phyloP scores from a whole-genome alignment of 2,113 vertebrate species.

The Seriola rivoliana region DNA sequence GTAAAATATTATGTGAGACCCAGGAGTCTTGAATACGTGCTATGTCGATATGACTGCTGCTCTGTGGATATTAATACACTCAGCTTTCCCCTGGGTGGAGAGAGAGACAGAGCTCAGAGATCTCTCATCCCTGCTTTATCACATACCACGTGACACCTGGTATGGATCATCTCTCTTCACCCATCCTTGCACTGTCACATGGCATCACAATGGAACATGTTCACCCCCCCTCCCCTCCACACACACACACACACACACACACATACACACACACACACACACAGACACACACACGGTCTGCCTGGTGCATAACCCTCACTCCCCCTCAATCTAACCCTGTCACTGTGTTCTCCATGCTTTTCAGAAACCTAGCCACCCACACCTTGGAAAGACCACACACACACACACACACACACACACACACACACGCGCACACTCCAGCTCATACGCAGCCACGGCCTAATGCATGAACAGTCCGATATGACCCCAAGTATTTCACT shows the following conservation, averaged over 20 bases:
- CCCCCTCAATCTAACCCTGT: conserved; percentile 47
- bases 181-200: conserved; percentile 1
- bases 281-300: conserved; percentile 12
- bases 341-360: conserved; percentile 57
- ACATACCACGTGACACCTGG: conserved; percentile 46
- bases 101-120: conserved; percentile 28
- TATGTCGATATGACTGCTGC: conserved; percentile 1
- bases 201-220: conserved; percentile 32
- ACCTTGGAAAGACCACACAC: conserved; percentile 58
- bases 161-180: conserved; percentile 52
- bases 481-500: conserved; percentile 55
- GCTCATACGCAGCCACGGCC: conserved; percentile 7
- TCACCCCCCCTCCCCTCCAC: not conserved
- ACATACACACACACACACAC: too few species aligned
- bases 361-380: conserved; percentile 72
- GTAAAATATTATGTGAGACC: conserved; percentile 43
- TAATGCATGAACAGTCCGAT: conserved; percentile 66
- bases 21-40: conserved; percentile 21
- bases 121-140: conserved; percentile 44
- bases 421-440: conserved; percentile 12
- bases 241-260: too few species aligned
- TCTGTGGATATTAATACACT: conserved; percentile 57
- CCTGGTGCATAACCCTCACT: conserved; percentile 42
- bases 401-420: conserved; percentile 27
- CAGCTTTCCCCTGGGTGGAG: conserved; percentile 30